Conservation (phyloP, 2,113 vertebrate genomes). For the Campylomormyrus numenius region DNA sequence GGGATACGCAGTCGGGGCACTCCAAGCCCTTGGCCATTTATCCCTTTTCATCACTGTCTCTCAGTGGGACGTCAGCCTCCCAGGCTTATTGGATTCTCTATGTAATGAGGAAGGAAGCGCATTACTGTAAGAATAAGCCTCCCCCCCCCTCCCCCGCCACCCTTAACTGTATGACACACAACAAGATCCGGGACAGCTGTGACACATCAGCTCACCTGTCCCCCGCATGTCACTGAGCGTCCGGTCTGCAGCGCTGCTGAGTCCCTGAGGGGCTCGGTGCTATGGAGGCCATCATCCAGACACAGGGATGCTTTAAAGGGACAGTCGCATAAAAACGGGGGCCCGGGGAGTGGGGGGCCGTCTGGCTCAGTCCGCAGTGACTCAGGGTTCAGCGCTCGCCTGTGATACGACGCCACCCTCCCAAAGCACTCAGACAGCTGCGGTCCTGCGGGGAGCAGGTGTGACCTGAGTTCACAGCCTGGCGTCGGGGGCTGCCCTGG, state of each 20-base stretch:
- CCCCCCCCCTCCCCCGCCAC: background rate
- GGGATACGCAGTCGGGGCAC: no score
- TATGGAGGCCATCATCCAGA: background rate
- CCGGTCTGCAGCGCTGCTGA: background rate
- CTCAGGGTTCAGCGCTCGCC: background rate
- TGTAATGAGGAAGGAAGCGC: conserved; percentile 1
- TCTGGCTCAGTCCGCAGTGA: background rate
- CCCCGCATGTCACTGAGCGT: background rate
- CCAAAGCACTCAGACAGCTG: background rate
- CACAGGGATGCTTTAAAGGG: background rate
- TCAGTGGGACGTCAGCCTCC: background rate
- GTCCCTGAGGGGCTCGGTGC: background rate
- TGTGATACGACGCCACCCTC: background rate
- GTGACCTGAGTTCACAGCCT: background rate
- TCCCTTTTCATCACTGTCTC: background rate
- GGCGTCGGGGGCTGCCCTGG: background rate
- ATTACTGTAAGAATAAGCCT: background rate
- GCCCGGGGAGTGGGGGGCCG: background rate
- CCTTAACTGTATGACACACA: background rate
- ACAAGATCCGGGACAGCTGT: background rate
- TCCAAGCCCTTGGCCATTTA: background rate
- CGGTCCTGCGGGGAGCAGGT: background rate
- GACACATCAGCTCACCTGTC: background rate
- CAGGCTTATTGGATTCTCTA: background rate
- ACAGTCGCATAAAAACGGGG: background rate